Percentiles rank a stretch among this genome's conserved stretches.
These are phyloP conservation scores for Psettodes erumei DNA, from an alignment of 2,113 vertebrate genomes.

Conservation along the genomic window DNA sequence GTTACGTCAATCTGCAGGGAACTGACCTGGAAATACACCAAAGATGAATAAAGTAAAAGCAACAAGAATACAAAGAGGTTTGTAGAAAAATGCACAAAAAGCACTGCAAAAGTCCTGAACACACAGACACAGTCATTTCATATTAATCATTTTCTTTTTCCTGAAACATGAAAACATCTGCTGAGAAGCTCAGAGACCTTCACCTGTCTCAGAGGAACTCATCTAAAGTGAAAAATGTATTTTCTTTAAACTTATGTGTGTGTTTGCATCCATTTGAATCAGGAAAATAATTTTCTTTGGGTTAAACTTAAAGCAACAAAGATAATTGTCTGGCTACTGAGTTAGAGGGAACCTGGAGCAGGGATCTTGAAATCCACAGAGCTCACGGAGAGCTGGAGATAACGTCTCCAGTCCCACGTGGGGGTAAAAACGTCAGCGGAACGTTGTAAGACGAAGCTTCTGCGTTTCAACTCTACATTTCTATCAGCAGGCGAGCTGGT, in stretches of 20 bases:
- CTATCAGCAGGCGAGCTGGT: not conserved
- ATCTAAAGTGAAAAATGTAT: not conserved
- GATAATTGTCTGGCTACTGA: not conserved
- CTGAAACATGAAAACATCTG: not conserved
- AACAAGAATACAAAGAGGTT: slow-evolving; percentile 8
- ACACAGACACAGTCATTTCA: not conserved
- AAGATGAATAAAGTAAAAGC: not conserved
- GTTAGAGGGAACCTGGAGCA: no score
- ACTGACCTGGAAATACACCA: not conserved
- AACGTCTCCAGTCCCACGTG: not conserved
- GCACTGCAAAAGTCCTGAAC: not conserved
- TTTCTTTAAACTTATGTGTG: not conserved
- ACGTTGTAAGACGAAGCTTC: not conserved
- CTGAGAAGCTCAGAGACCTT: not conserved
- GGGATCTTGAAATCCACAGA: not conserved
- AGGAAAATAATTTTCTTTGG: not conserved
- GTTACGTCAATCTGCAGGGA: not conserved
- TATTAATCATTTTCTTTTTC: not conserved
- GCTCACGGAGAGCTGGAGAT: not conserved
- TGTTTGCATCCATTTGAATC: not conserved
- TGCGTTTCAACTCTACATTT: not conserved
- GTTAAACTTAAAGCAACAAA: not conserved
- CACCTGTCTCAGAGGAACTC: not conserved
- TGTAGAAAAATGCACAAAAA: slow-evolving; percentile 1
- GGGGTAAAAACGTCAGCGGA: no score